Percentiles rank a stretch among this genome's conserved stretches.
Evolutionary conservation across 2,888 invertebrate genomes (phyloP).

Genomic region (Ganaspis brasiliensis): DNA sequence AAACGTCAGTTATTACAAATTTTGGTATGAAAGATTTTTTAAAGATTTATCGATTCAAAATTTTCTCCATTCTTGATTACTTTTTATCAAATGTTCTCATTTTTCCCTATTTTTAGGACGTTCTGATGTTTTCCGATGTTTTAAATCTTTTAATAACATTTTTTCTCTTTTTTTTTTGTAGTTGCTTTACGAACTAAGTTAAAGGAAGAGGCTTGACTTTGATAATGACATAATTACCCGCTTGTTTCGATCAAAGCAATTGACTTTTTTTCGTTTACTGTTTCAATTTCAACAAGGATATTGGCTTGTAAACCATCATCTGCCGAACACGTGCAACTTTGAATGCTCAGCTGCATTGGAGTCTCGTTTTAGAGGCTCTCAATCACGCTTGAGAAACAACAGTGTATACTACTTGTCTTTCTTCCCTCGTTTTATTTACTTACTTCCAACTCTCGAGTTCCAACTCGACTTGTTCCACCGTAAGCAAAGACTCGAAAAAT

Average conservation of each 20-base stretch:
- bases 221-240: conserved; percentile 6
- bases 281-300: conserved; percentile 51
- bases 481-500: background rate
- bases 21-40: too few relatives aligned
- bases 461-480: background rate
- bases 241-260: conserved; percentile 1
- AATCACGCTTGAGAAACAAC: conserved; percentile 35
- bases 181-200: too few relatives aligned
- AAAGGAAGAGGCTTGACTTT: background rate
- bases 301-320: conserved; percentile 56
- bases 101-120: too few relatives aligned
- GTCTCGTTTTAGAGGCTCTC: conserved; percentile 51
- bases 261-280: conserved; percentile 17
- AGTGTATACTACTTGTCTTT: conserved; percentile 17
- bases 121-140: too few relatives aligned
- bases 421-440: conserved; percentile 41
- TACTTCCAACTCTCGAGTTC: conserved; percentile 15
- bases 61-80: too few relatives aligned
- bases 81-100: too few relatives aligned
- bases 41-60: too few relatives aligned
- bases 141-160: too few relatives aligned
- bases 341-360: conserved; percentile 47
- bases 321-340: conserved; percentile 58
- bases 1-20: too few relatives aligned
- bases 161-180: too few relatives aligned